These are phyloP conservation scores for Spilosoma lubricipeda DNA, from an alignment of 2,888 invertebrate species.

Conservation along the genomic window DNA sequence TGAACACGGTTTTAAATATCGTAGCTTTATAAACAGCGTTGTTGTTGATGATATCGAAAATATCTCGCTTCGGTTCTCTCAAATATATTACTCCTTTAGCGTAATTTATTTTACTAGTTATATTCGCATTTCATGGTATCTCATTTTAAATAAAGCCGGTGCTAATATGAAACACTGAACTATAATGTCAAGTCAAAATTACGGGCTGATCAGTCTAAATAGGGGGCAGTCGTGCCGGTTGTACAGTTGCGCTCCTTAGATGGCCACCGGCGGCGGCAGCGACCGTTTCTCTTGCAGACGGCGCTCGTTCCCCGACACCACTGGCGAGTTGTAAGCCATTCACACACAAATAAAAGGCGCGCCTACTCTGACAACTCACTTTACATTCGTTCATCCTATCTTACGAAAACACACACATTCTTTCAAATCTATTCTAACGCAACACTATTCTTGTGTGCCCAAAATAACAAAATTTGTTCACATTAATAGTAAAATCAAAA, in stretches of 20 bases:
- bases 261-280: constrained; percentile 71
- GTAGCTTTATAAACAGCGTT: constrained; percentile 30
- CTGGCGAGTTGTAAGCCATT: constrained; percentile 21
- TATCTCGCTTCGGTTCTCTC: constrained; percentile 19
- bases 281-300: constrained; percentile 70
- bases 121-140: constrained; percentile 31
- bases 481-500: constrained; percentile 63
- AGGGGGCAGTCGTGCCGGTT: constrained; percentile 78
- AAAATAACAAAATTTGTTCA: constrained; percentile 50
- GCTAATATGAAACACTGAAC: constrained; percentile 53
- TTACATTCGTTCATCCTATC: constrained; percentile 31
- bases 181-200: constrained; percentile 70
- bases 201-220: constrained; percentile 74
- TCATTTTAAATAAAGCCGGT: constrained; percentile 30
- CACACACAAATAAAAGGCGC: constrained; percentile 46
- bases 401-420: constrained; percentile 43
- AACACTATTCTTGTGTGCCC: constrained; percentile 39
- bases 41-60: constrained; percentile 21
- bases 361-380: constrained; percentile 43
- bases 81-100: constrained; percentile 20
- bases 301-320: constrained; percentile 36
- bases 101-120: constrained; percentile 23
- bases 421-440: constrained; percentile 43
- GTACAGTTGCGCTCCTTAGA: constrained; percentile 83
- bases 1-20: constrained; percentile 25